phyloP scores from a whole-genome alignment of 2,113 vertebrate species.

The Leuciscus idus region DNA sequence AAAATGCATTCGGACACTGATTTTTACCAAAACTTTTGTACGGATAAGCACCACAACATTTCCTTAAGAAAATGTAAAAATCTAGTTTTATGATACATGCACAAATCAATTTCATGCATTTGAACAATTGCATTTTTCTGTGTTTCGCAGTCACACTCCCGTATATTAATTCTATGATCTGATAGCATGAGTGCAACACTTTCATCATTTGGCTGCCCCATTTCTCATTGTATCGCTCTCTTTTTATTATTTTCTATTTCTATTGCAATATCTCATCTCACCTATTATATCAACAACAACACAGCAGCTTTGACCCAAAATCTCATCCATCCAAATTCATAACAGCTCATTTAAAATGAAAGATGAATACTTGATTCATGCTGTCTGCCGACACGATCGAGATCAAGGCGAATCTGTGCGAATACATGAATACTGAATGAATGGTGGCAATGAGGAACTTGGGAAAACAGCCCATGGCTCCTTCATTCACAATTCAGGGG shows the following conservation, averaged over 20 bases:
- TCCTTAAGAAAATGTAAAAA: background rate
- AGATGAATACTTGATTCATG: constrained; percentile 46
- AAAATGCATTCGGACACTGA: background rate
- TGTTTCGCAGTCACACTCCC: background rate
- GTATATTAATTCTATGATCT: background rate
- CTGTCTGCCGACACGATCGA: constrained; percentile 19
- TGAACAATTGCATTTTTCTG: background rate
- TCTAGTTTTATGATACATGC: constrained; percentile 1
- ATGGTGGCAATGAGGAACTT: background rate
- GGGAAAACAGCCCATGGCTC: background rate
- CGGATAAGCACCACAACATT: background rate
- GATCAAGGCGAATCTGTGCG: constrained; percentile 48
- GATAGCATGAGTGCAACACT: background rate
- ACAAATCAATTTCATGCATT: constrained; percentile 11
- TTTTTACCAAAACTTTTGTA: background rate
- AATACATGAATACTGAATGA: constrained; percentile 45
- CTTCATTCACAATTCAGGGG: background rate
- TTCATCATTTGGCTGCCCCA: background rate
- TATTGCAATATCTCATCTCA: background rate
- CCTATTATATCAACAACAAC: constrained; percentile 9
- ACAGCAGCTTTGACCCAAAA: constrained; percentile 36
- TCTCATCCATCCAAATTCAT: constrained; percentile 8
- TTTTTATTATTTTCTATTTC: background rate
- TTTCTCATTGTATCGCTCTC: background rate
- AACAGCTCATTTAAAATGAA: constrained; percentile 16